These are phyloP conservation scores for Harpalus rubripes DNA, from an alignment of 2,888 invertebrate genomes.

Conservation along the genomic window DNA sequence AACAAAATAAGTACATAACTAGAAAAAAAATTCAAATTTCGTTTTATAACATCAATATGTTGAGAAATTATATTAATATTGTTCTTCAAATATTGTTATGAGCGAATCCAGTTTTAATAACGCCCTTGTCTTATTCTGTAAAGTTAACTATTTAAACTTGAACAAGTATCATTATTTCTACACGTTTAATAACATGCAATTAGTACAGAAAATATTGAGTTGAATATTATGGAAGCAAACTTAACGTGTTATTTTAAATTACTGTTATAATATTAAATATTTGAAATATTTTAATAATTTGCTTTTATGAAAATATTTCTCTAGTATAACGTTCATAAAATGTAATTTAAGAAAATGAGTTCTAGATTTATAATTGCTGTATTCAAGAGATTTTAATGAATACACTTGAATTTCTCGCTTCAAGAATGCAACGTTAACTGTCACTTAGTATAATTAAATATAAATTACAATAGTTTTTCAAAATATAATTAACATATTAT, in stretches of 20 bases:
- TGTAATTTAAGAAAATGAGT: constrained; percentile 10
- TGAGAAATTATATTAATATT: background rate
- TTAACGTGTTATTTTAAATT: constrained; percentile 23
- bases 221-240: constrained; percentile 2
- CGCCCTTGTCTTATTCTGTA: background rate
- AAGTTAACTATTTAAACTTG: background rate
- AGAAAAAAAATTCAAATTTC: too few species aligned
- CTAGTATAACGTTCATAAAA: constrained; percentile 10
- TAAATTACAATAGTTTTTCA: background rate
- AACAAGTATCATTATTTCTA: background rate
- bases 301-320: constrained; percentile 15
- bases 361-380: constrained; percentile 6
- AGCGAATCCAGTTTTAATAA: background rate
- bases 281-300: constrained; percentile 17
- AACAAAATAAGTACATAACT: too few species aligned
- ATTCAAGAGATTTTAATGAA: background rate
- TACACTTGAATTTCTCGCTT: background rate
- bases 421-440: background rate
- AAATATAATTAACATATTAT: constrained; percentile 7
- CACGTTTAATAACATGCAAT: background rate
- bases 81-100: background rate
- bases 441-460: constrained; percentile 26
- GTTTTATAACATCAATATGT: too few species aligned
- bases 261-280: constrained; percentile 26
- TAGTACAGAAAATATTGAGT: background rate